Base-by-base conservation (phyloP, 2,113 vertebrate species). In the Syngnathus typhle region DNA sequence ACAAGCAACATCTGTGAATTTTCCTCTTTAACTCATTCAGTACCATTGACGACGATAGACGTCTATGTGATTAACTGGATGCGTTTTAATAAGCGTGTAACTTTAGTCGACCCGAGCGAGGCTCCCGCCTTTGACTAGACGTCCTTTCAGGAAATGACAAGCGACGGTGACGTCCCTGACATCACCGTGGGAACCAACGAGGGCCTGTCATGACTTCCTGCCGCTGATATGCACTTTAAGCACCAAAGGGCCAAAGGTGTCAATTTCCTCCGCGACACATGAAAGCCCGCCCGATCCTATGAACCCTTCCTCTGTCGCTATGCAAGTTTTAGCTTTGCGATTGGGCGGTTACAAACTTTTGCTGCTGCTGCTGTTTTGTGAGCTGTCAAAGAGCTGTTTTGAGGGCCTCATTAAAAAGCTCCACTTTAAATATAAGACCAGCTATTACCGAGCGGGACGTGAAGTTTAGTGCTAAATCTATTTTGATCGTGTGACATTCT, bases 371-470 rank as follows among this genome's bases (percentile, higher is more conserved):
- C 73, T 58, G 72, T 77, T 79, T 69, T 75, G 39, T 39, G 58
- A 76, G 74, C 88, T 79, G 82, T 84, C 80, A 27, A 61, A 83
- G 43, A 65, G 59, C 60, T 69, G 73, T 73, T 87, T 60, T 72
- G 70, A 77, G 46, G 71, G 58, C 73, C 72, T 79, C 41, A 66
- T 80, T 84, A 84, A 82, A 86, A 81, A 73, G 71, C 71, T 65
- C 69, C 76, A 68, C 68, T 78, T 81, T 82, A 82, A 88, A 83
- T 67, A 47, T 79, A 76, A 81, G 82, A 70, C 73, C 58, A 6
- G 75, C 75, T 15, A 74, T 83, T 82, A 87, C 82, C 81, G 67
- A 82, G 68, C 62, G 49, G 54, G 60, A 58, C 54, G 71, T 77
- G 23, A 67, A 69, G 78, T 84, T 80, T 80, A 70, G 73, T 15